These are phyloP conservation scores for Sprattus sprattus DNA, from an alignment of 2,113 vertebrate species.

Conservation along the genomic window DNA sequence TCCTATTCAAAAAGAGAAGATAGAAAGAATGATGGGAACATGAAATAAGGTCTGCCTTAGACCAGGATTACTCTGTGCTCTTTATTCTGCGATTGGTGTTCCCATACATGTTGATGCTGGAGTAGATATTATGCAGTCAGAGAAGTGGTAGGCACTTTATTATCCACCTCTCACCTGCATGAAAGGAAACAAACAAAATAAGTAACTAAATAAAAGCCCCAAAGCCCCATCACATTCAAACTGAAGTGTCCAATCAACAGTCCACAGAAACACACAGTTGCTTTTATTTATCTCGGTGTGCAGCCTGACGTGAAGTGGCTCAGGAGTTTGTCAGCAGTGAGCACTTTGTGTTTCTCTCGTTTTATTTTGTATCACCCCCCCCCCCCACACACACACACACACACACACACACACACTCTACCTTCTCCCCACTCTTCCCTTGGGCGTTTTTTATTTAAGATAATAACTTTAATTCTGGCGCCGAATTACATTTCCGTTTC, in stretches of 20 bases:
- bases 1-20: neutral
- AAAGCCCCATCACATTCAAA: neutral
- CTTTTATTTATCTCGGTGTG: neutral
- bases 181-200: conserved; percentile 1
- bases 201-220: neutral
- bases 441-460: conserved; percentile 65
- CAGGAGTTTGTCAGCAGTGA: neutral
- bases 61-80: neutral
- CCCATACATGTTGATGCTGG: neutral
- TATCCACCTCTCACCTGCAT: neutral
- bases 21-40: neutral
- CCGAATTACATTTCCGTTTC: conserved; percentile 74
- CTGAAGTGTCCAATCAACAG: neutral
- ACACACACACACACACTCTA: neutral
- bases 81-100: neutral
- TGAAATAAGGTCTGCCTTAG: neutral
- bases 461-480: conserved; percentile 77
- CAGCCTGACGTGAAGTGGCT: neutral
- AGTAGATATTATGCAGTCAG: neutral
- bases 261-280: neutral
- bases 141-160: neutral
- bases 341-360: neutral
- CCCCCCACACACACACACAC: neutral
- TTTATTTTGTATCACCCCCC: neutral
- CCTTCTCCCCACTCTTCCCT: conserved; percentile 47